Percentiles rank a stretch among this genome's conserved stretches.
Conservation (phyloP, 2,797 vertebrate species). For the Steatocranus sp. region DNA sequence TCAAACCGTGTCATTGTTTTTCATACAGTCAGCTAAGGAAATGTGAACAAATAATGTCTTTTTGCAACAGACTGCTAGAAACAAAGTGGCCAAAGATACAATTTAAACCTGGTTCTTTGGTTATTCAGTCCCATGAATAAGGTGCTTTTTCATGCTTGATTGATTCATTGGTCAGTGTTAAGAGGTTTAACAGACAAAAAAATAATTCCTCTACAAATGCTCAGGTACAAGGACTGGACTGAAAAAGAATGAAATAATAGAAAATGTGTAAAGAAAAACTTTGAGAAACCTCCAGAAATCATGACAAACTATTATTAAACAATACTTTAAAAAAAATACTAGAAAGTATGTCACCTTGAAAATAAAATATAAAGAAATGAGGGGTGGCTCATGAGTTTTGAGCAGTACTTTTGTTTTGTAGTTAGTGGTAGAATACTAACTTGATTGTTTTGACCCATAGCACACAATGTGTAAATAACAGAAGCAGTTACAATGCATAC, state of each 20-base stretch:
- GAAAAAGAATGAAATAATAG: background rate
- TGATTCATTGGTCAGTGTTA: accelerated
- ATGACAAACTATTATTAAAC: background rate
- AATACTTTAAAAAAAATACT: background rate
- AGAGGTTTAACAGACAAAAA: background rate
- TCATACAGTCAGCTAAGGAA: background rate
- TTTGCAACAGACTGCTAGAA: background rate
- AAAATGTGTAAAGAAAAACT: background rate
- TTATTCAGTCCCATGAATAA: background rate
- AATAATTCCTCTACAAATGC: background rate
- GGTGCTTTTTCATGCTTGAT: background rate
- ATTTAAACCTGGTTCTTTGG: background rate
- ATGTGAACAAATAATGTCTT: background rate
- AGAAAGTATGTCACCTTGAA: background rate
- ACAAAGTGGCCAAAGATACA: background rate
- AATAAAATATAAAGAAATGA: background rate
- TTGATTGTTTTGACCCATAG: accelerated
- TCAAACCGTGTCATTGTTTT: background rate
- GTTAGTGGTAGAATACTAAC: background rate
- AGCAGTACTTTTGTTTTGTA: background rate
- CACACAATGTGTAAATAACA: background rate
- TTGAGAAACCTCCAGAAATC: background rate
- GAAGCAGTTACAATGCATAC: background rate
- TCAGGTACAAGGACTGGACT: background rate
- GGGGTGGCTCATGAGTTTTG: background rate